Percentiles rank a stretch among this genome's conserved stretches.
These are phyloP conservation scores for Watsonalla cultraria DNA, from an alignment of 2,888 invertebrate genomes.

Conservation along the genomic window DNA sequence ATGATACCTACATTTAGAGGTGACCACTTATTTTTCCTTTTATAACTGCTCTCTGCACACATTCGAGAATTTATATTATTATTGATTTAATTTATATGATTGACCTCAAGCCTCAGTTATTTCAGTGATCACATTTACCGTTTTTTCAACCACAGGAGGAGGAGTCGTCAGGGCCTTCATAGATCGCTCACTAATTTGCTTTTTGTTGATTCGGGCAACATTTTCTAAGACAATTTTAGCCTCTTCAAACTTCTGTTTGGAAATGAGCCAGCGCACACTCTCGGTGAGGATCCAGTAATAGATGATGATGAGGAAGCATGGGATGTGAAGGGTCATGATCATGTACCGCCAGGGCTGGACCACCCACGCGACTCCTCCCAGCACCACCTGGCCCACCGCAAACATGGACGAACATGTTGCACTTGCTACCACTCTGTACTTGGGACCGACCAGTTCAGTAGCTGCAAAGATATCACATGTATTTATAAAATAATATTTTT, in stretches of 20 bases:
- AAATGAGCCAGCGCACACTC: slow-evolving; percentile 87
- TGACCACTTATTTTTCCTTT: too few relatives aligned
- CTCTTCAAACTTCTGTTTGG: slow-evolving; percentile 80
- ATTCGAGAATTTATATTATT: too few relatives aligned
- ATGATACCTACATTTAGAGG: too few relatives aligned
- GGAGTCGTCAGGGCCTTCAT: slow-evolving; percentile 58
- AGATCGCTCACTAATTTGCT: slow-evolving; percentile 74
- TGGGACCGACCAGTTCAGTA: slow-evolving; percentile 87
- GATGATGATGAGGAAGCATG: slow-evolving; percentile 81
- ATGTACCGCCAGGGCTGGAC: slow-evolving; percentile 83
- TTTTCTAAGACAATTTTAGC: slow-evolving; percentile 79
- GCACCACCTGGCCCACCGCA: slow-evolving; percentile 83
- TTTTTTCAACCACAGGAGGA: slow-evolving; percentile 33
- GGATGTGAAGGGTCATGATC: slow-evolving; percentile 82
- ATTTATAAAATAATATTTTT: neutral
- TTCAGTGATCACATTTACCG: slow-evolving; percentile 1
- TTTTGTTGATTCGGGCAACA: slow-evolving; percentile 81
- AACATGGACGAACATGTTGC: slow-evolving; percentile 84
- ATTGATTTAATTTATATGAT: too few relatives aligned
- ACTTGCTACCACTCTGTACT: slow-evolving; percentile 83
- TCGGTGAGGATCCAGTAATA: slow-evolving; percentile 83
- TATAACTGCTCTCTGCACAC: too few relatives aligned
- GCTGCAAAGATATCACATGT: slow-evolving; percentile 57
- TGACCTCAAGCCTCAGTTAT: too few relatives aligned
- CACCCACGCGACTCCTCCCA: slow-evolving; percentile 83